Percentiles rank a stretch among this genome's conserved stretches.
Evolutionary conservation across 2,888 invertebrate genomes (phyloP).

Genomic region (Anodontia alba): DNA sequence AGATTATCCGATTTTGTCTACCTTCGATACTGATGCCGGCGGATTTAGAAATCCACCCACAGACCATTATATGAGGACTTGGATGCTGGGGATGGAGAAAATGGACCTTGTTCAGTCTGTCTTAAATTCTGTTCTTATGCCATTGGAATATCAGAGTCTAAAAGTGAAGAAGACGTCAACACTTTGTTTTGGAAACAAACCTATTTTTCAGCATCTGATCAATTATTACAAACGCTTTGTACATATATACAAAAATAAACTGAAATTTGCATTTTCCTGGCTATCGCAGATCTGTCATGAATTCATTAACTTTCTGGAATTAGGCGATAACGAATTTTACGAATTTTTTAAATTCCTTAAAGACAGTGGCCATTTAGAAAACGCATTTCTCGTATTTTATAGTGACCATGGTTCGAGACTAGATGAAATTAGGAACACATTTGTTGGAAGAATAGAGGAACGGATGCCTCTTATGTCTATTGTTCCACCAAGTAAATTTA

Average conservation of each 20-base stretch:
- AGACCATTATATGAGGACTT: constrained; percentile 69
- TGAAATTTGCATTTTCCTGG: constrained; percentile 94
- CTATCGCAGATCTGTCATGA: constrained; percentile 92
- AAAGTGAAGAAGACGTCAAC: constrained; percentile 45
- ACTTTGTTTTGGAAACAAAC: constrained; percentile 88
- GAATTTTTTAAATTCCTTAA: constrained; percentile 87
- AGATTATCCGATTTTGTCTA: constrained; percentile 62
- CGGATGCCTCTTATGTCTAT: constrained; percentile 94
- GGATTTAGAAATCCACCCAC: constrained; percentile 63
- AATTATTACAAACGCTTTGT: constrained; percentile 86
- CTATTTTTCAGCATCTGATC: constrained; percentile 87
- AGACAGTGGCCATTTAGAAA: constrained; percentile 88
- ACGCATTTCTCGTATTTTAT: constrained; percentile 94
- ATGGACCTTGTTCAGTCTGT: constrained; percentile 47
- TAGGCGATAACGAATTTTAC: neutral
- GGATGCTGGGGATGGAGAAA: constrained; percentile 62
- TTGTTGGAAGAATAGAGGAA: constrained; percentile 97
- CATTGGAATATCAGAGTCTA: constrained; percentile 62
- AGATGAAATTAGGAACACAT: constrained; percentile 91
- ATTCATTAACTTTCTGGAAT: neutral
- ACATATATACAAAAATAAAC: constrained; percentile 88
- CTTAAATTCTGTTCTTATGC: constrained; percentile 52
- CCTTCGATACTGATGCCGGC: constrained; percentile 57
- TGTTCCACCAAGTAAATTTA: constrained; percentile 90
- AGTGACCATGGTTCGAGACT: constrained; percentile 95